Conservation (phyloP, 2,797 vertebrate species). For the Rhabdophis nuchalis region DNA sequence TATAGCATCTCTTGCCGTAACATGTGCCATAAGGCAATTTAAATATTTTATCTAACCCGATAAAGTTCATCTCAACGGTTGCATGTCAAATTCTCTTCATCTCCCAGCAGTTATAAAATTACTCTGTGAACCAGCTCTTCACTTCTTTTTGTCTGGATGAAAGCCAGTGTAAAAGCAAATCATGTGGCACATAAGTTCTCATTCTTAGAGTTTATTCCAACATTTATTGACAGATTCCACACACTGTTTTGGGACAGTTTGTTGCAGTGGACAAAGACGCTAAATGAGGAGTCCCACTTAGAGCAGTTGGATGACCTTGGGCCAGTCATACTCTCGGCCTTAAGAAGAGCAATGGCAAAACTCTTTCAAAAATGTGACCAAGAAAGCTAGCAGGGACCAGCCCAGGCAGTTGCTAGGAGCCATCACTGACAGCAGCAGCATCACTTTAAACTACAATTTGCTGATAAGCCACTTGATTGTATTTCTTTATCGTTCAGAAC, state of each 20-base stretch:
- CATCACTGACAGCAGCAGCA: background rate
- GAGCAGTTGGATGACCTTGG: background rate
- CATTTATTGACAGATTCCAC: background rate
- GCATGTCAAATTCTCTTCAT: background rate
- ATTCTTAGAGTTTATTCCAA: background rate
- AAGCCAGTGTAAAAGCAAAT: background rate
- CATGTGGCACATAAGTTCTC: background rate
- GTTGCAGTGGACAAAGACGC: background rate
- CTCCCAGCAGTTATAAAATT: background rate
- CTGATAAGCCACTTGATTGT: background rate
- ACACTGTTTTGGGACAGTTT: background rate
- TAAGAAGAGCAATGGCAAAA: background rate
- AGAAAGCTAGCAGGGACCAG: background rate
- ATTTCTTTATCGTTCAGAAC: background rate
- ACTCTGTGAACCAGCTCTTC: background rate
- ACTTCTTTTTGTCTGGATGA: background rate
- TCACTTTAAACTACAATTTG: background rate
- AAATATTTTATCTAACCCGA: background rate
- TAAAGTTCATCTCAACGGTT: background rate
- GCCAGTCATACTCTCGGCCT: background rate
- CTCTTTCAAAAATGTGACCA: background rate
- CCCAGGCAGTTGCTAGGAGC: background rate
- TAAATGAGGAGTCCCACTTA: background rate
- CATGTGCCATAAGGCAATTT: background rate
- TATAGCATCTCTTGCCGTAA: background rate